Evolutionary conservation across 2,113 vertebrate genomes (phyloP), one percentile per base, ranked within the genome.

Genomic region (Bubo blakistoni): DNA sequence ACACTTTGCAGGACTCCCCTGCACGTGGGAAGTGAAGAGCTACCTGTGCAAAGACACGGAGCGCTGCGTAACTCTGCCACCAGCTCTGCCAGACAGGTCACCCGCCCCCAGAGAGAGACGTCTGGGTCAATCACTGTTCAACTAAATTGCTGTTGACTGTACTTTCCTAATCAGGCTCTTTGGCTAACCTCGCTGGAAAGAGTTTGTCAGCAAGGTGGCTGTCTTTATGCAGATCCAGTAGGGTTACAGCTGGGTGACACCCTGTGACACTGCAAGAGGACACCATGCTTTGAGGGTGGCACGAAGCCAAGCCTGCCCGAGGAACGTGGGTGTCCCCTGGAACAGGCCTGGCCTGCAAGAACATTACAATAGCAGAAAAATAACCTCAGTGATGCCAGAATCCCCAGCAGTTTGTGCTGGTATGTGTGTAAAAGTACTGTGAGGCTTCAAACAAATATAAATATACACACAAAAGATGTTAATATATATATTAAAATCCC

Each of bases 71-170:
- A 10, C 40, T 76, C 65, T 61, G 47, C 67, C 82, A 63, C 34
- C 79, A 79, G 61, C 57, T 58, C 86, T 85, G 92, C 72, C 86
- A 83, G 55, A 36, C 1, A 6, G 59, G 52, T 29, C 25, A 4
- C 36, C 61, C 4, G 4, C 59, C 51, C 54, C 72, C 72, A 69
- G 49, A 46, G 54, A 77, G 25, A 1, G 0, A 61, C 0, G 4
- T 18, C 83, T 84, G 81, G 54, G 63, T 76, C 77, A 84, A 0
- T 16, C 73, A 30, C 3, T 62, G 63, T 59, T 74, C 86, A 72
- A 0, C 38, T 38, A 19, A 65, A 69, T 15, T 51, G 46, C 72
- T 96, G 46, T 0, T 70, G 77, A n/a, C 2, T 47, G 1, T 49
- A 27, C 47, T 54, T 40, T 87, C 51, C 73, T 65, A 57, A 52